Evolutionary conservation across 2,113 vertebrate species (phyloP).

Genomic region (Malurus cyaneus): DNA sequence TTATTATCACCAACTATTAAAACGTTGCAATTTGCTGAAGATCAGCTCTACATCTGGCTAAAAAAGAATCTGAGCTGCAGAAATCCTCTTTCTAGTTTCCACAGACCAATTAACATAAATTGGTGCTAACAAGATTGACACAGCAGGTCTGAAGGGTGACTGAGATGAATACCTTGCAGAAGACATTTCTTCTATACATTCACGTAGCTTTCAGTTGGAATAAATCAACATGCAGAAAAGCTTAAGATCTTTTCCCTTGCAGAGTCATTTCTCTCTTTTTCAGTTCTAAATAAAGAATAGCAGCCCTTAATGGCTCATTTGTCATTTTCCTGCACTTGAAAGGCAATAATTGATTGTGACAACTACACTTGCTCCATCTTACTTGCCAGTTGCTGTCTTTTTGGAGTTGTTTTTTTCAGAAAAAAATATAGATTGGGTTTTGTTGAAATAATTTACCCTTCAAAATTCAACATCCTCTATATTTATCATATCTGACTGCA

Average conservation of each 20-base stretch:
- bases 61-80: background rate
- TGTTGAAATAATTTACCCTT: conserved; percentile 14
- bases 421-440: background rate
- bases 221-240: conserved; percentile 34
- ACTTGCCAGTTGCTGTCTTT: background rate
- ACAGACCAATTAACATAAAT: background rate
- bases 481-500: background rate
- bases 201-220: conserved; percentile 32
- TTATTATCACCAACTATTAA: background rate
- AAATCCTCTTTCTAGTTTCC: background rate
- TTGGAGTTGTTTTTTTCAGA: background rate
- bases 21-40: background rate
- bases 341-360: conserved; percentile 54
- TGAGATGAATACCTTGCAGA: background rate
- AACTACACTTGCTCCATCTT: conserved; percentile 68
- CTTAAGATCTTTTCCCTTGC: conserved; percentile 42
- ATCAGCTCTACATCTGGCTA: background rate
- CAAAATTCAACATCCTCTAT: background rate
- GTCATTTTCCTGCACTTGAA: conserved; percentile 64
- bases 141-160: background rate
- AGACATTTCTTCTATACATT: background rate
- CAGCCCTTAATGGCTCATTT: conserved; percentile 70
- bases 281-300: conserved; percentile 32
- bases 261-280: background rate
- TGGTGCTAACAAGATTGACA: background rate